A percentile compares a stretch with the other conserved stretches of the same genome.
phyloP scores from a whole-genome alignment of 2,113 vertebrate species.

The Burhinus oedicnemus region DNA sequence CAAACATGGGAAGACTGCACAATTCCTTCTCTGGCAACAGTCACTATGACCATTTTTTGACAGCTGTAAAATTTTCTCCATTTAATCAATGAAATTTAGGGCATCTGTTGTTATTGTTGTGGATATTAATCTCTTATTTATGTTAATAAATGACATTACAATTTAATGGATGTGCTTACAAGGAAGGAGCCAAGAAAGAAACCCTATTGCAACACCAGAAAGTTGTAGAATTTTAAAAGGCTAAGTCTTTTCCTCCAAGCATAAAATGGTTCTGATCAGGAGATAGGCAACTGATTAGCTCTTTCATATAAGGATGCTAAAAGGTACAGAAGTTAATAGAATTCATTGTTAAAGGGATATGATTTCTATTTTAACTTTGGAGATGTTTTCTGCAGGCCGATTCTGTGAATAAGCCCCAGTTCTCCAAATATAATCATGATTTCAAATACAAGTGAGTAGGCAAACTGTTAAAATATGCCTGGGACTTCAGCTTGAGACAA shows the following conservation, averaged over 20 bases:
- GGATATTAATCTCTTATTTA: neutral
- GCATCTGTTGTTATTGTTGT: neutral
- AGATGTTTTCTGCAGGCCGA: neutral
- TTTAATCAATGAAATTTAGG: neutral
- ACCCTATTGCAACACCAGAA: neutral
- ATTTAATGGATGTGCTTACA: neutral
- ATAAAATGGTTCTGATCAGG: neutral
- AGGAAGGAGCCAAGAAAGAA: neutral
- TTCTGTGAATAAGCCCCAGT: neutral
- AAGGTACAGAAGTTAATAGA: neutral
- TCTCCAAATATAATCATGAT: neutral
- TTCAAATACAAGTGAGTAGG: neutral
- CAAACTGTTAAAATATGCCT: neutral
- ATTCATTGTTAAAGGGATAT: neutral
- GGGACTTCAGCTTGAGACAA: neutral
- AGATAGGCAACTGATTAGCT: neutral
- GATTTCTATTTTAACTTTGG: neutral
- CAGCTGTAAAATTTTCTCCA: neutral
- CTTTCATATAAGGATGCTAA: neutral
- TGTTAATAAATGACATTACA: neutral
- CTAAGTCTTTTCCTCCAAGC: neutral
- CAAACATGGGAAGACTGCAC: rapidly evolving
- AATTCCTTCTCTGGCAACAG: neutral
- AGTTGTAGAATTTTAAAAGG: neutral
- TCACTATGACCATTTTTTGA: neutral